These are phyloP conservation scores for Melopsittacus undulatus DNA, from an alignment of 2,797 vertebrate species.

Conservation along the genomic window DNA sequence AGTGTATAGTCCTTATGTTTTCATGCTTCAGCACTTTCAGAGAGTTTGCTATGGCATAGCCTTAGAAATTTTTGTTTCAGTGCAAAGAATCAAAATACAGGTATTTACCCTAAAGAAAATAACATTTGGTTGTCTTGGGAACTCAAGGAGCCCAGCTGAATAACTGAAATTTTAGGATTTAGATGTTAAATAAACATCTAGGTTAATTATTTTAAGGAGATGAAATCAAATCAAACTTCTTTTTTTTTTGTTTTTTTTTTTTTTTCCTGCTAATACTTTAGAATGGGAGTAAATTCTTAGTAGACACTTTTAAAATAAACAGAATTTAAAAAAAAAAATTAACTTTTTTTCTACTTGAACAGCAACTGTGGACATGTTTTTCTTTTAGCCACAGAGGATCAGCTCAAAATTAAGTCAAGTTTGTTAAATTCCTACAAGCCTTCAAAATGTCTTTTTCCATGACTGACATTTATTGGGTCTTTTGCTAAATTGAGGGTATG, in stretches of 20 bases:
- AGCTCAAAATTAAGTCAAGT: background rate
- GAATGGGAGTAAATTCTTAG: background rate
- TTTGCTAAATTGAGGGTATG: background rate
- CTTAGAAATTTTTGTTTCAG: background rate
- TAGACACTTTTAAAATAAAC: background rate
- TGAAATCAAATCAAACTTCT: background rate
- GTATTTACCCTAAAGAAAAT: background rate
- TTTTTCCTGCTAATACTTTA: background rate
- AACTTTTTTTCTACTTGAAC: no score
- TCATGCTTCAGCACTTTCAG: background rate
- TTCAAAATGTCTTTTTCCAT: background rate
- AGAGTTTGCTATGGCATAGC: background rate
- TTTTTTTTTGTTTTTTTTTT: background rate
- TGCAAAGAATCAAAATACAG: background rate
- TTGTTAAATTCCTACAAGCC: background rate
- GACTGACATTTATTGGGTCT: background rate
- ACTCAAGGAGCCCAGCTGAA: background rate
- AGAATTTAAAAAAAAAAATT: background rate
- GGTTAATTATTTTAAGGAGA: background rate
- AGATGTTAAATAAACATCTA: background rate
- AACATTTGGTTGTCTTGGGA: background rate
- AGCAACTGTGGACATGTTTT: background rate
- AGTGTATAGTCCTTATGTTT: background rate
- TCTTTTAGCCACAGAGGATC: background rate
- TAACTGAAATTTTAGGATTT: background rate